These are phyloP conservation scores for Cephalotes varians DNA, from an alignment of 2,888 invertebrate species.

Conservation along the genomic window DNA sequence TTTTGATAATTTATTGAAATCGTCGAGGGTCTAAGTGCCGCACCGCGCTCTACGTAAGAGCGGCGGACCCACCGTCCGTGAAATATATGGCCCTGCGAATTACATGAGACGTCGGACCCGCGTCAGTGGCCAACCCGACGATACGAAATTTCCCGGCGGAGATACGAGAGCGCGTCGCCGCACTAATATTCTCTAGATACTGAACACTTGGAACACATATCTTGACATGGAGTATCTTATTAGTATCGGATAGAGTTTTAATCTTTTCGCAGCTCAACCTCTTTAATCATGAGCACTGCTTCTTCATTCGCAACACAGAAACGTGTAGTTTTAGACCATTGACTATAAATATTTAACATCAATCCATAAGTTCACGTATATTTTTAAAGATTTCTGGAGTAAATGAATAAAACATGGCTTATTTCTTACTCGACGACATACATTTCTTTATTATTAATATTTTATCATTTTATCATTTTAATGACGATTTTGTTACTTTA, in stretches of 20 bases:
- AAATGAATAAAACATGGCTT: not conserved
- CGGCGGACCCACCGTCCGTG: conserved; percentile 68
- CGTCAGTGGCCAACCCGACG: conserved; percentile 71
- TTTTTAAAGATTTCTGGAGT: not conserved
- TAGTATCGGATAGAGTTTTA: not conserved
- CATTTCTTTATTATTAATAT: not conserved
- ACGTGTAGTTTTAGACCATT: not conserved
- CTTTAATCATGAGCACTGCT: not conserved
- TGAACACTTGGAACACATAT: not conserved
- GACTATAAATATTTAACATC: not conserved
- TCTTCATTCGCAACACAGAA: not conserved
- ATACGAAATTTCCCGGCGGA: conserved; percentile 76
- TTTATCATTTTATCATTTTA: not conserved
- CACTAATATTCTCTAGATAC: conserved; percentile 35
- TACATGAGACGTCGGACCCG: conserved; percentile 75
- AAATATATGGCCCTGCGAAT: conserved; percentile 77
- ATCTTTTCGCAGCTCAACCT: not conserved
- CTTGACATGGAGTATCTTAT: conserved; percentile 11
- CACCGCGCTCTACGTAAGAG: conserved; percentile 56
- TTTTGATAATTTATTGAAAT: conserved; percentile 82
- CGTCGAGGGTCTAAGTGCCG: conserved; percentile 69
- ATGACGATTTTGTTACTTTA: not conserved
- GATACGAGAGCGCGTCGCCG: conserved; percentile 58
- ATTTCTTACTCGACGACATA: not conserved
- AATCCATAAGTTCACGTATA: not conserved